Base-by-base conservation (phyloP, 2,888 invertebrate species). In the Xylota segnis region DNA sequence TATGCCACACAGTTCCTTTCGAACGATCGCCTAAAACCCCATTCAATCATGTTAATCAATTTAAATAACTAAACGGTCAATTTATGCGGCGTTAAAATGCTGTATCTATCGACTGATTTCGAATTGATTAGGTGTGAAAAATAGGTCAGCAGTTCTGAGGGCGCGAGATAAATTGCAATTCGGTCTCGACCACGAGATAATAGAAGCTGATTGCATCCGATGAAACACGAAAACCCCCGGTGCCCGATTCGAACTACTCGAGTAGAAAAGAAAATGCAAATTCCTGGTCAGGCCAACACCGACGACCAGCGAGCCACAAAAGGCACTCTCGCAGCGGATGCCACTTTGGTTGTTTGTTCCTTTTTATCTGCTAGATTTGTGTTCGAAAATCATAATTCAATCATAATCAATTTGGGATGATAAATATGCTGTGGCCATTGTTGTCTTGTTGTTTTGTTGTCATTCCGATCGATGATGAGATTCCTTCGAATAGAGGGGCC, bases 361-460 rank as follows among this genome's bases (percentile, higher is more conserved):
- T 34, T 40, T 66, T 61, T 59, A 47, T 56, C 74, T 65, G 71
- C 14, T 70, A 61, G 70, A 52, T 65, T 76, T 61, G 47, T 66
- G 54, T 74, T 54, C 56, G 68, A 59, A 65, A 72, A 77, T 74
- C 87, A 83, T 87, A 87, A 87, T 83, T 83, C 87, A 87, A 87
- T 87, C 87, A 87, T 87, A 87, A 87, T 87, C 87, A 87, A 87
- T 83, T 87, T 87, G 58, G 58, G 74, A 87, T 87, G 87, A 87
- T 87, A 78, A 87, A 83, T 82, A 83, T 83, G 77, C 74, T 77
- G 47, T 37, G 58, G 40, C 77, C 83, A 87, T 83, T 87, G 87
- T 87, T 83, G 83, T 87, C 87, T 77, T 87, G 77, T 87, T 82
- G 77, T 86, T 82, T 86, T 86, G 82, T 86, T 86, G 86, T 86